Percentiles rank a stretch among this genome's conserved stretches.
Conservation (phyloP, 2,888 invertebrate genomes). For the Teleogryllus oceanicus region DNA sequence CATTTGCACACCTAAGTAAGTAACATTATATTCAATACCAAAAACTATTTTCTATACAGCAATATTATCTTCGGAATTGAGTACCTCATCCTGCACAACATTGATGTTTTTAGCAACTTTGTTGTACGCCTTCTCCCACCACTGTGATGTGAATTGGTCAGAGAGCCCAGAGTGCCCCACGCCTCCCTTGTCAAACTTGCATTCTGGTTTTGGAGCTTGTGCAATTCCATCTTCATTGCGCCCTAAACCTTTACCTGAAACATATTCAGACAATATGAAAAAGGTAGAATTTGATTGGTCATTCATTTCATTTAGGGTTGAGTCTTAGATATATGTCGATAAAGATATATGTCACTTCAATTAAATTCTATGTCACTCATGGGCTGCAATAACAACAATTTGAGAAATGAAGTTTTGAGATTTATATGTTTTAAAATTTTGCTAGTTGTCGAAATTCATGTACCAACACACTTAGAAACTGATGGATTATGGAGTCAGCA, state of each 20-base stretch:
- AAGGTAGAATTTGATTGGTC: no score
- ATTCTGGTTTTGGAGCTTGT: conserved; percentile 70
- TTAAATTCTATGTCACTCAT: no score
- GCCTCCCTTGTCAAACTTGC: conserved; percentile 76
- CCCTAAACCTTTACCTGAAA: conserved; percentile 77
- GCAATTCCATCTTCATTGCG: conserved; percentile 74
- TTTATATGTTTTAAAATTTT: no score
- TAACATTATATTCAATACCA: neutral
- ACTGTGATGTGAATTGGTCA: conserved; percentile 73
- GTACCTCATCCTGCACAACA: conserved; percentile 39
- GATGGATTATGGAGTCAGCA: no score
- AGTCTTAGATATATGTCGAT: no score
- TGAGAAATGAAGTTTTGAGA: no score
- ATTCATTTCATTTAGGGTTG: no score
- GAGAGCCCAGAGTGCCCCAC: conserved; percentile 69
- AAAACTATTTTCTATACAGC: neutral
- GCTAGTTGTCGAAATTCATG: no score
- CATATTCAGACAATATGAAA: conserved; percentile 33
- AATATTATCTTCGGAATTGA: neutral
- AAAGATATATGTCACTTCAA: no score
- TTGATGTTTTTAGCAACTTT: conserved; percentile 66
- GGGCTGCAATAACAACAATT: no score
- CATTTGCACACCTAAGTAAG: no score
- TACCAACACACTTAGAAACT: no score
- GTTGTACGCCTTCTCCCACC: conserved; percentile 80